Evolutionary conservation across 2,888 invertebrate species (phyloP), one percentile per base, ranked within the genome.

Genomic region (Isoperla grammatica): DNA sequence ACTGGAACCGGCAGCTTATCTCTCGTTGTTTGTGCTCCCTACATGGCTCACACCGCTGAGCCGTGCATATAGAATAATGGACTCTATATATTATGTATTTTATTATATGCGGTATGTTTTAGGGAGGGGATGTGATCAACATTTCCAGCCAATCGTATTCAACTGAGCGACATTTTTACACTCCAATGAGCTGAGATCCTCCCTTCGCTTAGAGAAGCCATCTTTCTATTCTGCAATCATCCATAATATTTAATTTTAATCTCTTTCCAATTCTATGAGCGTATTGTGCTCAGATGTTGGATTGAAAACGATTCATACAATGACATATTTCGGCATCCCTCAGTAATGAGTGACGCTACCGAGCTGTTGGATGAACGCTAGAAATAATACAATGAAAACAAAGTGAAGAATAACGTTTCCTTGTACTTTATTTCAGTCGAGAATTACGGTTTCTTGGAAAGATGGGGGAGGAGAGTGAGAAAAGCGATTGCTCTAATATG

Each of bases 101-200:
- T 50, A 35, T n/a, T 4, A 48, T 19, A 19, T 23, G 48, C 23
- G 48, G 48, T 48, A 48, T 50, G 46, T 46, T 46, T 15, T 46
- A 50, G 50, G 23, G 48, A 13, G 50, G 50, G 29, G 29, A 50
- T 29, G 37, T 54, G 54, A 59, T 45, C 55, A 23, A 59, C 55
- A 59, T 59, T 59, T 50, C 35, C 56, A 22, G 12, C 61, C 61
- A 61, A 61, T 57, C 40, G 54, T 37, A 57, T 54, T 23, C 23
- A 53, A 57, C 42, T 9, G 29, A 29, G 61, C 45, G 61, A 61
- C 57, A 61, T 61, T 57, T 61, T 61, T 61, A 43, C 57, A 54
- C 57, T 35, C 45, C 57, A 48, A 54, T 46, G 49, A 45, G 3
- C 53, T 37, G 39, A 42, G 45, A 54, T 56, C 43, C 53, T 23